Conservation (phyloP, 2,113 vertebrate species). For the Rallus limicola region DNA sequence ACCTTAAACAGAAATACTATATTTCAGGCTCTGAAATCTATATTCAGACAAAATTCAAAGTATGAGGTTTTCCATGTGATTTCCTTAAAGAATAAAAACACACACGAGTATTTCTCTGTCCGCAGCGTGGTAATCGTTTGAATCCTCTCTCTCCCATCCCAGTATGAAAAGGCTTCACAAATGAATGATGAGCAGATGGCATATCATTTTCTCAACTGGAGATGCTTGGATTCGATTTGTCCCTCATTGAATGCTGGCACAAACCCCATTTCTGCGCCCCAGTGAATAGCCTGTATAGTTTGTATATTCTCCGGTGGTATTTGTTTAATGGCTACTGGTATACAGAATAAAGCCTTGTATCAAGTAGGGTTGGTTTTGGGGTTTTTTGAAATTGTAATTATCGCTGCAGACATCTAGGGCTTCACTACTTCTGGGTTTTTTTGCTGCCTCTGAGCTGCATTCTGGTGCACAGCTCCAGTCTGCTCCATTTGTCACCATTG, state of each 20-base stretch:
- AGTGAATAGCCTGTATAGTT: neutral
- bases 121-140: neutral
- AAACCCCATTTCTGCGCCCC: neutral
- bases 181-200: constrained; percentile 18
- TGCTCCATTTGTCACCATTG: neutral
- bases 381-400: neutral
- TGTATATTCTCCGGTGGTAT: neutral
- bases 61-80: neutral
- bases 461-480: neutral
- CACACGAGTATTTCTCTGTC: neutral
- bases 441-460: neutral
- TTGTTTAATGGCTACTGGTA: neutral
- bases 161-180: neutral
- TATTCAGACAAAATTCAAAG: neutral
- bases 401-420: neutral
- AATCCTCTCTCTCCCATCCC: neutral
- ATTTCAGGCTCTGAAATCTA: neutral
- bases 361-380: neutral
- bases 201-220: constrained; percentile 29
- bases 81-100: neutral
- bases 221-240: constrained; percentile 26
- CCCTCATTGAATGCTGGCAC: neutral
- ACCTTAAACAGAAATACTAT: neutral
- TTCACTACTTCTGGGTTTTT: neutral
- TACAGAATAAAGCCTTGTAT: neutral